Conservation (phyloP, 2,113 vertebrate species). For the Rhagologus leucostigma region DNA sequence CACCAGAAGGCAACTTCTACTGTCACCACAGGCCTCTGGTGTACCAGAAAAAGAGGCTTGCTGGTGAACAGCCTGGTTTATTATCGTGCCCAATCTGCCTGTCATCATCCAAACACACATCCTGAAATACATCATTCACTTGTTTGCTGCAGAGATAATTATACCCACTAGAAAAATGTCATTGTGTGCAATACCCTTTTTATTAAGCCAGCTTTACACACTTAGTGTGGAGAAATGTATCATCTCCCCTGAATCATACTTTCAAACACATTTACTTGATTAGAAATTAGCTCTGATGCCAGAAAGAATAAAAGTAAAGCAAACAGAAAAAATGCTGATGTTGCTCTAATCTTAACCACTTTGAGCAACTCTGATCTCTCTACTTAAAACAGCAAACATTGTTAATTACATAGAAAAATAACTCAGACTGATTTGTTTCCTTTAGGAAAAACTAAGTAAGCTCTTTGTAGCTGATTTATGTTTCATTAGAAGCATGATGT, state of each 20-base stretch:
- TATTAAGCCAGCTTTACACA: background rate
- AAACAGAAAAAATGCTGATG: constrained; percentile 66
- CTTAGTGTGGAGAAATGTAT: background rate
- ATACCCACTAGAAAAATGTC: background rate
- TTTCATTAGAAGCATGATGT: constrained; percentile 13
- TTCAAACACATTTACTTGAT: constrained; percentile 65
- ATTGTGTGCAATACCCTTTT: background rate
- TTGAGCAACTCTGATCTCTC: constrained; percentile 47
- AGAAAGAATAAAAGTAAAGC: constrained; percentile 55
- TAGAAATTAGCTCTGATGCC: constrained; percentile 64
- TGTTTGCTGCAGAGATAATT: background rate
- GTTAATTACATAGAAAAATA: constrained; percentile 64
- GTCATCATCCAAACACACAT: background rate
- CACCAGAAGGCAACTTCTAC: background rate
- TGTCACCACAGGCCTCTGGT: background rate
- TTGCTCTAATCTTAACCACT: constrained; percentile 55
- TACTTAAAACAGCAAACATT: constrained; percentile 57
- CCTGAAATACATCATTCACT: background rate
- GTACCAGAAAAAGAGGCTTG: background rate
- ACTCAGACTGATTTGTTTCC: constrained; percentile 58
- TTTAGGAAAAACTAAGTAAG: constrained; percentile 45
- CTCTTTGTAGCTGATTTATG: constrained; percentile 43
- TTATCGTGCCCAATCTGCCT: background rate
- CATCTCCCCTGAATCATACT: constrained; percentile 12
- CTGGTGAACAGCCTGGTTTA: background rate